phyloP scores from a whole-genome alignment of 2,113 vertebrate species.

The Lichenostomus cassidix region DNA sequence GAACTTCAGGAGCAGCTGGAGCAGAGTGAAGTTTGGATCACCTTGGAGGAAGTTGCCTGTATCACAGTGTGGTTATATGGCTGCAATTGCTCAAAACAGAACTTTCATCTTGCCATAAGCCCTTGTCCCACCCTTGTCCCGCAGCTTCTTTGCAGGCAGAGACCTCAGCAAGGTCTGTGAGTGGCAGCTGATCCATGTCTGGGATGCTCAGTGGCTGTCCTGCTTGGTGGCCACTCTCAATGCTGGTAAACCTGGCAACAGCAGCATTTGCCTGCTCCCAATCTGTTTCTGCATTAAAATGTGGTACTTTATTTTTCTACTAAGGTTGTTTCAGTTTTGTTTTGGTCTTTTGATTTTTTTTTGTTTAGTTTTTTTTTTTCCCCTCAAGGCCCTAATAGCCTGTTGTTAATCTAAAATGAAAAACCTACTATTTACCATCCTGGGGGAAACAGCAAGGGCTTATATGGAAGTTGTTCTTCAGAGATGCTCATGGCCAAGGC shows the following conservation, averaged over 20 bases:
- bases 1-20: background rate
- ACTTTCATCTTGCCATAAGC: background rate
- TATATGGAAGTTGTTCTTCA: background rate
- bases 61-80: background rate
- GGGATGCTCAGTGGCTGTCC: background rate
- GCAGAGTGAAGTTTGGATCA: background rate
- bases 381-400: background rate
- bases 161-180: background rate
- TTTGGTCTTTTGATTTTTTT: background rate
- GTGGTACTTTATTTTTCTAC: background rate
- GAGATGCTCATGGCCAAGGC: rapidly evolving
- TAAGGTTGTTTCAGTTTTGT: background rate
- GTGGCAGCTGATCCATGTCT: background rate
- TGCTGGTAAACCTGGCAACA: rapidly evolving
- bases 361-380: background rate
- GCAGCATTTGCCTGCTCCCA: background rate
- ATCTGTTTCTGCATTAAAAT: background rate
- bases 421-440: background rate
- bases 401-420: background rate
- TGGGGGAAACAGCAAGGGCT: background rate
- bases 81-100: background rate
- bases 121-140: rapidly evolving
- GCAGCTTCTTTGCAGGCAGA: background rate
- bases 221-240: background rate
- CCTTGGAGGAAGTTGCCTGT: background rate